A percentile compares a stretch with the other conserved stretches of the same genome.
Evolutionary conservation across 1,140 invertebrate species (phyloP).

Genomic region (Cyclina sinensis): DNA sequence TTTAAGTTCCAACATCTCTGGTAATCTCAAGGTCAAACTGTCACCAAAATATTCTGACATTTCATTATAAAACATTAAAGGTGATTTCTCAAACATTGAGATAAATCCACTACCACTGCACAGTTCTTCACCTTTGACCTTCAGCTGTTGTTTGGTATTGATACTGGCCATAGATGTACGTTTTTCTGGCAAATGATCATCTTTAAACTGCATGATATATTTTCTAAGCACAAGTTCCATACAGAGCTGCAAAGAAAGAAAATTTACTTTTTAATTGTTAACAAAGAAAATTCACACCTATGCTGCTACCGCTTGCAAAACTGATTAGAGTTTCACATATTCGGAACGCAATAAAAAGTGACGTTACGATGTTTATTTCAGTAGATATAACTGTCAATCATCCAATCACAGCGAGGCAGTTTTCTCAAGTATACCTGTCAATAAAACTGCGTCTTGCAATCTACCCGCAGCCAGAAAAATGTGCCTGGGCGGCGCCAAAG

Average conservation of each 20-base stretch:
- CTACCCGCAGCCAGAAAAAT: too few species aligned
- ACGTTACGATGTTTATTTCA: too few species aligned
- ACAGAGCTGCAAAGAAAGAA: constrained; percentile 59
- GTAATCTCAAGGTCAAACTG: constrained; percentile 77
- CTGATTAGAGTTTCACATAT: too few species aligned
- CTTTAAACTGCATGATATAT: constrained; percentile 73
- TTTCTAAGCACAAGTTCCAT: constrained; percentile 72
- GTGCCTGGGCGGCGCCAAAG: too few species aligned
- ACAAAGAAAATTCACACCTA: too few species aligned
- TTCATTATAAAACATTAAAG: constrained; percentile 79
- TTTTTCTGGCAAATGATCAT: constrained; percentile 25
- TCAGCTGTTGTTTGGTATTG: not conserved
- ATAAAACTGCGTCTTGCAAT: too few species aligned
- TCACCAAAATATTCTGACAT: constrained; percentile 85
- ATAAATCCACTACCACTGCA: constrained; percentile 2
- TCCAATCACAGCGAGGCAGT: too few species aligned
- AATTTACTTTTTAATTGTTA: not conserved
- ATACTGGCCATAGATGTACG: not conserved
- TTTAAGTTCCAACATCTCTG: constrained; percentile 72
- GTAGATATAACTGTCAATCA: too few species aligned
- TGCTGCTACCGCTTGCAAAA: too few species aligned
- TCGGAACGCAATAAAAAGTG: too few species aligned
- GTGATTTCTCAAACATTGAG: constrained; percentile 66
- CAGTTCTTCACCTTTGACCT: not conserved
- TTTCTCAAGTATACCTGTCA: too few species aligned